These are phyloP conservation scores for Trachelus tabidus DNA, from an alignment of 2,888 invertebrate species.

Conservation along the genomic window DNA sequence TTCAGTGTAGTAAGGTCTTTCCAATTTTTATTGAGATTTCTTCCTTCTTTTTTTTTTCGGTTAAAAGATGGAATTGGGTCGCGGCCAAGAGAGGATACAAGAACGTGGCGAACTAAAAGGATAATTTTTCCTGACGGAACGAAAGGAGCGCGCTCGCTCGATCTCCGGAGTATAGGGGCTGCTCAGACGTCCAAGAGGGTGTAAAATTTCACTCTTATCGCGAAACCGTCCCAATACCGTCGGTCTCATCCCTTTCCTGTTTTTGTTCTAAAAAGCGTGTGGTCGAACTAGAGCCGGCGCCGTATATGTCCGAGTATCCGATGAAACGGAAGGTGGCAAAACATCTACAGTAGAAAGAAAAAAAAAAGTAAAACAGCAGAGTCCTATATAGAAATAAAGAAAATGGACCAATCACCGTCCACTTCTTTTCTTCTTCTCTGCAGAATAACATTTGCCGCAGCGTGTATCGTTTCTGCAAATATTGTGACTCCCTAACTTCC, in stretches of 20 bases:
- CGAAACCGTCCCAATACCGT: too few species aligned
- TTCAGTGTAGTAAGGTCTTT: background rate
- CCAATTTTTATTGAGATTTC: background rate
- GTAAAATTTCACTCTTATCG: background rate
- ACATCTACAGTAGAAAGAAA: background rate
- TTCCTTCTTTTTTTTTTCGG: background rate
- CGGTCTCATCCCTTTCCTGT: background rate
- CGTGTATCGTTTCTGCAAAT: background rate
- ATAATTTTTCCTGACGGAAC: background rate
- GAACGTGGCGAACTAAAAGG: background rate
- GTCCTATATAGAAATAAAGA: background rate
- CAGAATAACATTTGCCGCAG: background rate
- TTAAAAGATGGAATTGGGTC: background rate
- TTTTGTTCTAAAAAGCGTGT: background rate
- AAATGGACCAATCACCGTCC: background rate
- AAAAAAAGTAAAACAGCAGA: background rate
- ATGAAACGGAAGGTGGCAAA: background rate
- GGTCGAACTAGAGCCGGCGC: background rate
- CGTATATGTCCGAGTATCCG: background rate
- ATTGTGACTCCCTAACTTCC: background rate
- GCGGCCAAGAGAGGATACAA: background rate
- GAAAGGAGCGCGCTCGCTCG: background rate
- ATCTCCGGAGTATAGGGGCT: background rate
- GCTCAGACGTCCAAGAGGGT: background rate
- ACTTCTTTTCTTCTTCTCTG: background rate